phyloP scores from a whole-genome alignment of 2,888 invertebrate species.

The Coelogynopora nodosa region DNA sequence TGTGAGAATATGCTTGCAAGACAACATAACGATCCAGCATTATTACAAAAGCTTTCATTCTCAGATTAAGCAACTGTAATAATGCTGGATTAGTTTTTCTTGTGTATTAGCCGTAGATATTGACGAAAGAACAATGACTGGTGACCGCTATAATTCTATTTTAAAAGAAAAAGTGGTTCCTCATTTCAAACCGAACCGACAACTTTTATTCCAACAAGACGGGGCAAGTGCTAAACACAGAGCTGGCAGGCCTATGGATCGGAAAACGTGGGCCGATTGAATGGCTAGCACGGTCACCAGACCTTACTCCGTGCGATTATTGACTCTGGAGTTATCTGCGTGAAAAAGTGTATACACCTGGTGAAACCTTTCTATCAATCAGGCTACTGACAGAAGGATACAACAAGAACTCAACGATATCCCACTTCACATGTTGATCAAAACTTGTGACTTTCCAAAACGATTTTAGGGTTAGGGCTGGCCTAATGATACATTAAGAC shows the following conservation, averaged over 20 bases:
- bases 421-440: background rate
- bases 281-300: background rate
- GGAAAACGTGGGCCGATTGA: background rate
- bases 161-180: constrained; percentile 32
- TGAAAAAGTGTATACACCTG: constrained; percentile 20
- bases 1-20: constrained; percentile 31
- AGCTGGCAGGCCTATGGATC: background rate
- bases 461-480: too few relatives aligned
- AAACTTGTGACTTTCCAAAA: background rate
- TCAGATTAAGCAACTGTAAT: constrained; percentile 15
- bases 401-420: background rate
- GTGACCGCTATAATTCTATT: constrained; percentile 23
- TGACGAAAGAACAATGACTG: constrained; percentile 35
- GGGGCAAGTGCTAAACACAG: background rate
- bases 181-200: constrained; percentile 14
- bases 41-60: constrained; percentile 34
- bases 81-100: constrained; percentile 5
- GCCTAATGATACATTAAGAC: background rate
- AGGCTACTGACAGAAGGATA: background rate
- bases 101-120: constrained; percentile 17
- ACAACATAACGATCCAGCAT: constrained; percentile 26
- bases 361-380: constrained; percentile 25
- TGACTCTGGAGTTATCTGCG: constrained; percentile 5
- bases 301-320: constrained; percentile 25
- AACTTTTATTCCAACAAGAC: constrained; percentile 28